Evolutionary conservation across 1,140 invertebrate species (phyloP).

Genomic region (Orussus abietinus): DNA sequence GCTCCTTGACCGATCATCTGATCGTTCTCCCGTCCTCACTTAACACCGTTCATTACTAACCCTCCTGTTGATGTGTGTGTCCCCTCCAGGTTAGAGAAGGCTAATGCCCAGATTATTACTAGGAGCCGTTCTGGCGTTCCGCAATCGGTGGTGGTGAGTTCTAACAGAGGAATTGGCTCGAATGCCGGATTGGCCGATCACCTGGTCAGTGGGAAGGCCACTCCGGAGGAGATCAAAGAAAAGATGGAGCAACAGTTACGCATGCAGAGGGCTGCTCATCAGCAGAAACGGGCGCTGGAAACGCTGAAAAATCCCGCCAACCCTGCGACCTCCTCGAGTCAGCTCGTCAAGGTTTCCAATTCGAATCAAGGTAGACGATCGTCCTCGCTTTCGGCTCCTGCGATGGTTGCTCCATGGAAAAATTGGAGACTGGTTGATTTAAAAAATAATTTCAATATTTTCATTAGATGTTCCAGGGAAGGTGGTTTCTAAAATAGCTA

Average conservation of each 20-base stretch:
- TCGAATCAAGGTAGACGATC: constrained; percentile 53
- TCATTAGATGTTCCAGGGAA: constrained; percentile 58
- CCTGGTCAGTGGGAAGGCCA: constrained; percentile 57
- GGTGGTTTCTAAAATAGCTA: constrained; percentile 60
- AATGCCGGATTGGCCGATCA: constrained; percentile 33
- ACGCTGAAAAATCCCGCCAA: constrained; percentile 51
- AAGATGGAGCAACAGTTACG: constrained; percentile 87
- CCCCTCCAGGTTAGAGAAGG: constrained; percentile 59
- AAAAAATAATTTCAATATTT: constrained; percentile 4
- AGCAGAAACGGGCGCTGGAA: constrained; percentile 75
- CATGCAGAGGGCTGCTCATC: constrained; percentile 79
- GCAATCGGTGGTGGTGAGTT: constrained; percentile 35
- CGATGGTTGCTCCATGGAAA: too few species aligned
- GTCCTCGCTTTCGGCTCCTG: not conserved
- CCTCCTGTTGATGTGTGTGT: constrained; percentile 48
- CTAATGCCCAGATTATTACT: constrained; percentile 68
- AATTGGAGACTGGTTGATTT: too few species aligned
- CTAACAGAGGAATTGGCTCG: constrained; percentile 27
- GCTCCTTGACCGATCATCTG: too few species aligned
- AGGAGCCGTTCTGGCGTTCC: constrained; percentile 70
- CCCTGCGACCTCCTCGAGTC: constrained; percentile 37
- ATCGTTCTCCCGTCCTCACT: constrained; percentile 37
- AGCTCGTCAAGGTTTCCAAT: constrained; percentile 57
- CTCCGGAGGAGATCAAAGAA: constrained; percentile 80
- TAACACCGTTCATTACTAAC: constrained; percentile 45